phyloP scores from a whole-genome alignment of 2,888 invertebrate species.

The Melitaea athalia region DNA sequence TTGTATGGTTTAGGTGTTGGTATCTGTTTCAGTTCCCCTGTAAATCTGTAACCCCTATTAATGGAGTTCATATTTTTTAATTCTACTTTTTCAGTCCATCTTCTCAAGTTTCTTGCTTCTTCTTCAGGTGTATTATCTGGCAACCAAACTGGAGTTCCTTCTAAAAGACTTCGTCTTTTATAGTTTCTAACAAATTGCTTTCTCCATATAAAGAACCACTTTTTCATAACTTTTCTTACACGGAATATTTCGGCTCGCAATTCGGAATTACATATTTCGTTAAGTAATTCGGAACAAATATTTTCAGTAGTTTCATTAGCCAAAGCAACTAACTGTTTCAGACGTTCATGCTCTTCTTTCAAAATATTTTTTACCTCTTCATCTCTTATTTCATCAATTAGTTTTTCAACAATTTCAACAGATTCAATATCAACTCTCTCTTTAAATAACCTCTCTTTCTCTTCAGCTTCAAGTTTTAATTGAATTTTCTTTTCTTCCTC shows the following conservation, averaged over 20 bases:
- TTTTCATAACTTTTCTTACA: conserved; percentile 62
- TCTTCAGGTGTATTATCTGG: conserved; percentile 61
- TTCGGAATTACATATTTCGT: conserved; percentile 63
- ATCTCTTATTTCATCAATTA: conserved; percentile 58
- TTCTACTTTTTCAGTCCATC: conserved; percentile 58
- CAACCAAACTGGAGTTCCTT: conserved; percentile 75
- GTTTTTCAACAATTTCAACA: conserved; percentile 56
- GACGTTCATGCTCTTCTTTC: conserved; percentile 60
- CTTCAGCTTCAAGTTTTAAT: conserved; percentile 60
- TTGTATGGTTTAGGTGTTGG: conserved; percentile 64
- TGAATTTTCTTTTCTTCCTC: conserved; percentile 61
- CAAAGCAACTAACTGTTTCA: conserved; percentile 53
- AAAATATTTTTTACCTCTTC: conserved; percentile 56
- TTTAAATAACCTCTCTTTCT: conserved; percentile 59
- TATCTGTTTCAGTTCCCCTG: conserved; percentile 58
- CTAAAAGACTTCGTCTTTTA: conserved; percentile 63
- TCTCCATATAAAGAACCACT: conserved; percentile 70
- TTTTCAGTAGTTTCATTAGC: conserved; percentile 58
- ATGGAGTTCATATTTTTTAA: conserved; percentile 69
- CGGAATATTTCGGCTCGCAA: conserved; percentile 65
- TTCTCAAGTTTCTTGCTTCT: conserved; percentile 60
- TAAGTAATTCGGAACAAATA: conserved; percentile 57
- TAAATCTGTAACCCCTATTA: conserved; percentile 69
- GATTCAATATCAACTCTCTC: conserved; percentile 68
- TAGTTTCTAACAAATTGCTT: conserved; percentile 60